Conservation (phyloP, 2,797 vertebrate genomes). For the Neopelma chrysocephalum region DNA sequence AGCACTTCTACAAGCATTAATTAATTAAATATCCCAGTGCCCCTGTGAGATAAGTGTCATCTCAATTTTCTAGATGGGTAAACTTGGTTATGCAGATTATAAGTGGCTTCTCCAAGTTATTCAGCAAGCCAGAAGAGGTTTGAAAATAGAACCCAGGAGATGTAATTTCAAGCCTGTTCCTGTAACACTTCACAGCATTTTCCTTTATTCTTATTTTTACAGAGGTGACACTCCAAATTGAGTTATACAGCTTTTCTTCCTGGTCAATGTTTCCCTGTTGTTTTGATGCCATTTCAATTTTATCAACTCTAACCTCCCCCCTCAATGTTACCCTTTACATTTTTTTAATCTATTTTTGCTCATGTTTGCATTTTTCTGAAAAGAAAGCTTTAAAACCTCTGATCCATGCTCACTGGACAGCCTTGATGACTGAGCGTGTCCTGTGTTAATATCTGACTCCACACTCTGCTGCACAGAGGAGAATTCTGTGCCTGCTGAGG, state of each 20-base stretch:
- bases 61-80: slow-evolving; percentile 56
- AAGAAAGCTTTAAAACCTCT: background rate
- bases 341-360: background rate
- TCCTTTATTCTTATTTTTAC: background rate
- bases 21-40: slow-evolving; percentile 56
- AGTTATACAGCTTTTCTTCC: background rate
- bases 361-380: background rate
- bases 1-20: slow-evolving; percentile 40
- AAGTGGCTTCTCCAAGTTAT: slow-evolving; percentile 14
- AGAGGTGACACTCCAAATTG: background rate
- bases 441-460: background rate
- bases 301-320: background rate
- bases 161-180: background rate
- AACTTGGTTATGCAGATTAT: slow-evolving; percentile 35
- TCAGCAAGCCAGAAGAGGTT: background rate
- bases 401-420: background rate
- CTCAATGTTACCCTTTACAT: background rate
- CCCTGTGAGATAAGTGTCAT: slow-evolving; percentile 41
- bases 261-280: background rate
- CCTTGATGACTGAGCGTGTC: background rate
- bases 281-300: background rate
- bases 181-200: background rate
- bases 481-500: background rate
- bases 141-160: background rate
- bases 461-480: background rate